Base-by-base conservation (phyloP, 2,888 invertebrate species). In the Cepaea hortensis region DNA sequence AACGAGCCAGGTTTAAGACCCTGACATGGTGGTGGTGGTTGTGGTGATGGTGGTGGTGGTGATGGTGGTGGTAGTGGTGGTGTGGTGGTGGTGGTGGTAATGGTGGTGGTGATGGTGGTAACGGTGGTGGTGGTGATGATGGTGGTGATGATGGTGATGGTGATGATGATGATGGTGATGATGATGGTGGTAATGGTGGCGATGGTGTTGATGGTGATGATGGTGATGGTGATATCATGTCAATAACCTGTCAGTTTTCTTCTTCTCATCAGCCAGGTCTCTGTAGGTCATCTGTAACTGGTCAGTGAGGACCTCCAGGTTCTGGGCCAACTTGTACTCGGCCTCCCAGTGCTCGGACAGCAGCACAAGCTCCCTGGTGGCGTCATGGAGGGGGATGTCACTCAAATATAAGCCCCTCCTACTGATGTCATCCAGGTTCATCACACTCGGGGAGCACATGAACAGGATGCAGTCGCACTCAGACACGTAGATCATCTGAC, bases 261-360 rank as follows among this genome's bases (percentile, higher is more conserved):
- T 97, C 94, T 98, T 98, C 95, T 98, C 98, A 75, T 97, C 96
- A 92, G 98, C 98, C 92, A 98, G 95, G 94, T 98, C 98, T 88
- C 98, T 95, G 95, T 98, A 98, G 0, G 98, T 98, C 94, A 98
- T 98, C 94, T 98, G 98, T 88, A 98, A 95, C 95, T 98, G 98
- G 93, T 98, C 98, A 48, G 98, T 98, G 18, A 98, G 96, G 61
- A 98, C 96, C 95, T 98, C 98, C 91, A 99, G 95, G 94, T 98
- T 98, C 93, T 98, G 97, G 0, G 98, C 98, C 90, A 98, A 95
- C 94, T 98, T 98, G 95, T 98, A 98, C 95, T 98, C 98, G 0
- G 98, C 98, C 95, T 98, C 98, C 94, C 98, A 98, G 95, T 98
- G 98, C 95, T 98, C 98, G 11, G 98, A 98, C 96, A 98, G 97